Evolutionary conservation across 2,113 vertebrate genomes (phyloP).

Genomic region (Anguilla rostrata): DNA sequence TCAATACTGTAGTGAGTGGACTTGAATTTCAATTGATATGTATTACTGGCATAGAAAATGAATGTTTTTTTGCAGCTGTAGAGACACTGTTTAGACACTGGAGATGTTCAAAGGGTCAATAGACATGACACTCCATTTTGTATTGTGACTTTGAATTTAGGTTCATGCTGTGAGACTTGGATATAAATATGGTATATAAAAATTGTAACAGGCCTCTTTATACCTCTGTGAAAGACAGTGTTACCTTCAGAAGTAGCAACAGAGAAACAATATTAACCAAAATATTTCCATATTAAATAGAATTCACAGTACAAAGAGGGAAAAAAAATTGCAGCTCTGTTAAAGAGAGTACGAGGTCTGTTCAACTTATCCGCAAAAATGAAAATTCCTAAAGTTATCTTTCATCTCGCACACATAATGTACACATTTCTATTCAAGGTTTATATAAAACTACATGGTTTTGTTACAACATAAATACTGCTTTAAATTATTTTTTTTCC

Average conservation of each 20-base stretch:
- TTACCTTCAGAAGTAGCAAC: constrained; percentile 26
- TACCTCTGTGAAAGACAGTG: constrained; percentile 41
- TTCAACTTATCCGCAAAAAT: neutral
- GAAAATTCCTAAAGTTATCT: neutral
- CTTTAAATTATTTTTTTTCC: constrained; percentile 1
- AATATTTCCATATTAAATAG: constrained; percentile 16
- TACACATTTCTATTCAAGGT: neutral
- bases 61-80: neutral
- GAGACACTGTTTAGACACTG: neutral
- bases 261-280: constrained; percentile 3
- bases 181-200: constrained; percentile 21
- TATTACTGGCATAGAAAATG: neutral
- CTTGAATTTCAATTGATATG: neutral
- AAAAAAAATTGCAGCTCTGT: neutral
- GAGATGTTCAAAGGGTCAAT: neutral
- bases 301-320: constrained; percentile 26
- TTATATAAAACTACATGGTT: neutral
- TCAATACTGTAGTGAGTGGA: neutral
- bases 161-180: constrained; percentile 4
- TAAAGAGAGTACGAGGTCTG: neutral
- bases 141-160: neutral
- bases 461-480: constrained; percentile 7
- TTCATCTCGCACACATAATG: neutral
- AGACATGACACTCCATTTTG: neutral
- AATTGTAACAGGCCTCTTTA: constrained; percentile 43